Evolutionary conservation across 2,888 invertebrate genomes (phyloP), one percentile per base, ranked within the genome.

Genomic region (Tenthredo amoena): DNA sequence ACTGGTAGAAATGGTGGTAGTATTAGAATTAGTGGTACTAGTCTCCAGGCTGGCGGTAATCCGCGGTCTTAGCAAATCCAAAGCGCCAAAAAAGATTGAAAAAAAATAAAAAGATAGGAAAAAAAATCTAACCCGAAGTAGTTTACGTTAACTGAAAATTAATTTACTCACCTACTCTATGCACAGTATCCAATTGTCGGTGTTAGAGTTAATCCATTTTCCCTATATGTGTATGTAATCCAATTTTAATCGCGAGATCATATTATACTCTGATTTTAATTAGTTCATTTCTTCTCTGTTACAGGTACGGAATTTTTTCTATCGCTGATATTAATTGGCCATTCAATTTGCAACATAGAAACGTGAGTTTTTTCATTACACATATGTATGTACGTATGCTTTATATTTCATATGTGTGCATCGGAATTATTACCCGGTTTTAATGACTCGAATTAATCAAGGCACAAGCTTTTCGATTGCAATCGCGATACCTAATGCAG

Each of bases 281-380:
- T 58, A 18, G 2, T 9, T 37, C 37, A 18, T 40, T 37, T 62
- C 26, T 37, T 62, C n/a, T 81, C 12, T 81, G 81, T 81, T 81
- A n/a, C 81, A 81, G 81, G 81, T 81, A 81, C 40, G 81, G 62
- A 31, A 81, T 62, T 12, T 62, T 81, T 40, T 62, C 12, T 21
- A n/a, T 77, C 34, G 50, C 50, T 55, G 77, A 31, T 77, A 77
- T 68, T 34, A 21, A 55, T 50, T 55, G 31, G 2, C 21, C n/a
- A 37, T 50, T 77, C 50, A 34, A 31, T 50, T 77, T 55, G 34
- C 47, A 47, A 50, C 77, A 9, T 1, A 34, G 34, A 18, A 50
- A 77, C 77, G 77, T 77, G 77, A 77, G 77, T 77, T 77, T 77
- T 77, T 50, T 77, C 34, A 43, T 71, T 43, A n/a, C 2, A 50